Evolutionary conservation across 2,797 vertebrate species (phyloP).

Genomic region (Pangasius krempfi): DNA sequence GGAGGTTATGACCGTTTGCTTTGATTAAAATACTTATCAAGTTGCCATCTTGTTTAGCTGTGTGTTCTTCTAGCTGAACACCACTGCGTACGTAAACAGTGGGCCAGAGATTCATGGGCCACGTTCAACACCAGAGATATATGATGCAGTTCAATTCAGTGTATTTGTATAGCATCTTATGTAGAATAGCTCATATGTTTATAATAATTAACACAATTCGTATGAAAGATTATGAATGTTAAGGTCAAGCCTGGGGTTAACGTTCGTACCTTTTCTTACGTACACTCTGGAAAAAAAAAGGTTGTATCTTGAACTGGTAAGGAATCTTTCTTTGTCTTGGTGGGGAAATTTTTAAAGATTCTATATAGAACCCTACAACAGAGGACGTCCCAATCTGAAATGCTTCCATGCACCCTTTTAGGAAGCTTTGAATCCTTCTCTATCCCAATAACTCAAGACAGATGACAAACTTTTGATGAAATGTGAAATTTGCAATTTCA

Average conservation of each 20-base stretch:
- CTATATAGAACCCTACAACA: background rate
- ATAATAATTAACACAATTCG: background rate
- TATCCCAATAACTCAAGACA: background rate
- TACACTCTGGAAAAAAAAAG: background rate
- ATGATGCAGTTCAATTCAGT: background rate
- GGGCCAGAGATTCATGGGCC: background rate
- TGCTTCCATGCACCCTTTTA: no score
- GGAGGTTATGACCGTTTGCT: constrained; percentile 7
- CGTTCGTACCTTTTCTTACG: background rate
- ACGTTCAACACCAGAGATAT: background rate
- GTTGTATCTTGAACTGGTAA: background rate
- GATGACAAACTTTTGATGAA: background rate
- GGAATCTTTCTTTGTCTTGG: background rate
- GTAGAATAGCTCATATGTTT: background rate
- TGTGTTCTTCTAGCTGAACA: background rate
- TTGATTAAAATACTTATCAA: constrained; percentile 6
- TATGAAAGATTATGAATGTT: background rate
- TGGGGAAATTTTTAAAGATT: background rate
- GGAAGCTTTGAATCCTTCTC: no score
- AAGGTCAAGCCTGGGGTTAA: background rate
- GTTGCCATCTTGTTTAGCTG: background rate
- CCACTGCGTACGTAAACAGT: background rate
- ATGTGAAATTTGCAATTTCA: background rate
- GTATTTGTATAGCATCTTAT: background rate
- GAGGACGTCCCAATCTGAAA: no score